Evolutionary conservation across 2,797 vertebrate species (phyloP).

Genomic region (Benthosema pterotum): DNA sequence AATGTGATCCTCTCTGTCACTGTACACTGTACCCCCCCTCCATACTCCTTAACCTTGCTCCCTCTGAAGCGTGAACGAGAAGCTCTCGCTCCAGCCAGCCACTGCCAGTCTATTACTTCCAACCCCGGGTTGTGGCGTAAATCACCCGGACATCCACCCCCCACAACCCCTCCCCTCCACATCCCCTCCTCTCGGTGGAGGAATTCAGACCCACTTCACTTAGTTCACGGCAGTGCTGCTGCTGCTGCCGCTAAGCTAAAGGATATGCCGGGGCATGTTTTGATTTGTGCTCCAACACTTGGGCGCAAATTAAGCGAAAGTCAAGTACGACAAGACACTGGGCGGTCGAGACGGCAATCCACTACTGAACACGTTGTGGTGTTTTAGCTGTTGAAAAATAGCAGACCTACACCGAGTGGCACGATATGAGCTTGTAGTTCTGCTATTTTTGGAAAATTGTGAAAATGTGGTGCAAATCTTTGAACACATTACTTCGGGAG

Average conservation of each 20-base stretch:
- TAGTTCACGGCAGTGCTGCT: conserved; percentile 43
- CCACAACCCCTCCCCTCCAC: no score
- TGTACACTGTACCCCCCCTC: neutral
- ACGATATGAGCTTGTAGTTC: no score
- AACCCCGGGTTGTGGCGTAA: conserved; percentile 34
- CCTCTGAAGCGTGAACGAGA: conserved; percentile 49
- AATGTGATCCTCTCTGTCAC: conserved; percentile 11
- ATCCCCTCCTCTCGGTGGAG: conserved; percentile 28
- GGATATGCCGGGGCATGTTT: conserved; percentile 69
- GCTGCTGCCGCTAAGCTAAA: conserved; percentile 40
- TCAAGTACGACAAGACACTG: conserved; percentile 22
- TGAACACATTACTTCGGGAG: no score
- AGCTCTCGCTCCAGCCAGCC: conserved; percentile 33
- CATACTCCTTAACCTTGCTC: conserved; percentile 10
- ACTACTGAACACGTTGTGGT: no score
- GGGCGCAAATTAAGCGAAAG: conserved; percentile 63
- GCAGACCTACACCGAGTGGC: no score
- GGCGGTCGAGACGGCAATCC: conserved; percentile 26
- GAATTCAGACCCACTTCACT: conserved; percentile 53
- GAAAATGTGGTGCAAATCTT: no score
- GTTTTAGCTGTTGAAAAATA: no score
- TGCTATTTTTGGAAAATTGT: no score
- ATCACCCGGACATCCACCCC: conserved; percentile 25
- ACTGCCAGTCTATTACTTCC: conserved; percentile 52
- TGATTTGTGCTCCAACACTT: conserved; percentile 54